phyloP scores from a whole-genome alignment of 2,888 invertebrate genomes.

The Patella depressa region DNA sequence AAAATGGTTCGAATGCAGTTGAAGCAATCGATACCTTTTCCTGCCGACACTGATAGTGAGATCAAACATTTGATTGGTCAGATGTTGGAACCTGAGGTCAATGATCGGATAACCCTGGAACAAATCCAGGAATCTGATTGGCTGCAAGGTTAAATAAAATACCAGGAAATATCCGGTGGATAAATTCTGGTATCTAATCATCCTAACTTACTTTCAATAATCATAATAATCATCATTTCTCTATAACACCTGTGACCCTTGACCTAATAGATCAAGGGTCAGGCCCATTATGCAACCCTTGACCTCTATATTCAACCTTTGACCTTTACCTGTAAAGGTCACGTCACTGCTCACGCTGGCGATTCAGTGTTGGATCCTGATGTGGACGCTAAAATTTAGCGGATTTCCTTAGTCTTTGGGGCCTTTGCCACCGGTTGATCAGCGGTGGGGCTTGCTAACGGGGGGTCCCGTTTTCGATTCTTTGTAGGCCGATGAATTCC shows the following conservation, averaged over 20 bases:
- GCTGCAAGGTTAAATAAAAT: neutral
- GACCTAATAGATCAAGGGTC: neutral
- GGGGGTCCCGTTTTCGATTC: too few relatives aligned
- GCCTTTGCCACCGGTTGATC: too few relatives aligned
- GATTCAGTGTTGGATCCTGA: too few relatives aligned
- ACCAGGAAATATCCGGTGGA: constrained; percentile 6
- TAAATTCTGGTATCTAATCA: constrained; percentile 1
- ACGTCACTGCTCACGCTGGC: too few relatives aligned
- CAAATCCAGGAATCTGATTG: neutral
- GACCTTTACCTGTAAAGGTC: too few relatives aligned
- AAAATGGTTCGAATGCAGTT: neutral
- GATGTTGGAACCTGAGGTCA: constrained; percentile 1
- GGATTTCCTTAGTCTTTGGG: too few relatives aligned
- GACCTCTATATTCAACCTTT: too few relatives aligned
- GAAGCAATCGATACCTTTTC: neutral
- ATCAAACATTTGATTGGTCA: neutral
- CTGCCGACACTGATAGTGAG: neutral
- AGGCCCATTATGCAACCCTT: too few relatives aligned
- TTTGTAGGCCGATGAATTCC: too few relatives aligned
- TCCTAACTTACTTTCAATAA: neutral
- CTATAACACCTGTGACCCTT: neutral
- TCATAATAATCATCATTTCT: neutral
- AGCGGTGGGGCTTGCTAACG: too few relatives aligned
- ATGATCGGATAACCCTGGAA: neutral
- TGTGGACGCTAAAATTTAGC: too few relatives aligned